Conservation (phyloP, 2,888 invertebrate species). For the Caenorhabditis sp. region DNA sequence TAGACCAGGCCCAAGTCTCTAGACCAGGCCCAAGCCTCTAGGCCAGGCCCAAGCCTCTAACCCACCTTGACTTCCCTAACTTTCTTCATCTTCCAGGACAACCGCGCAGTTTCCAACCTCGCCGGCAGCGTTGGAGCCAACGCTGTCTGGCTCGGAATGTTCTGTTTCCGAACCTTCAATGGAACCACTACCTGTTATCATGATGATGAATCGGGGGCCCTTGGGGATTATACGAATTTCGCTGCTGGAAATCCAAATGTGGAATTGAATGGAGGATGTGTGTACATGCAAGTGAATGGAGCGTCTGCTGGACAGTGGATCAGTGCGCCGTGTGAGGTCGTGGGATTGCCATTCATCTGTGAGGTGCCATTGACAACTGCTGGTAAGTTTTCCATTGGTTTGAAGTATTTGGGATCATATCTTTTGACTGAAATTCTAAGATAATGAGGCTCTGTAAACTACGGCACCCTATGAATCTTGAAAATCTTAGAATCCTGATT, state of each 20-base stretch:
- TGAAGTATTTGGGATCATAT: not conserved
- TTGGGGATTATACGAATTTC: conserved; percentile 16
- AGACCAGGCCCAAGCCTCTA: too few species aligned
- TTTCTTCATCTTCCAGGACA: conserved; percentile 20
- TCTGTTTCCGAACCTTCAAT: not conserved
- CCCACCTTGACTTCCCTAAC: too few species aligned
- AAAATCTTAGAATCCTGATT: too few species aligned
- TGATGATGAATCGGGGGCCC: conserved; percentile 27
- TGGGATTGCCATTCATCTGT: conserved; percentile 24
- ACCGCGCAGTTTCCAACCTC: conserved; percentile 6
- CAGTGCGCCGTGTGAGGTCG: conserved; percentile 27
- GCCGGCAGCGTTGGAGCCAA: not conserved
- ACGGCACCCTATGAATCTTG: too few species aligned
- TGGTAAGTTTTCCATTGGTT: conserved; percentile 6
- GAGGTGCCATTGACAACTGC: conserved; percentile 14
- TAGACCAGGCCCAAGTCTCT: too few species aligned
- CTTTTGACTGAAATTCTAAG: too few species aligned
- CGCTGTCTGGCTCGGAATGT: conserved; percentile 11
- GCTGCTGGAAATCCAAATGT: conserved; percentile 2
- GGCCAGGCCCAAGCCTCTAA: too few species aligned
- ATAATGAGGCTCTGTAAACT: too few species aligned
- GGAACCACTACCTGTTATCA: conserved; percentile 6
- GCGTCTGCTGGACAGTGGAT: conserved; percentile 17
- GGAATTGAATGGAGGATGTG: conserved; percentile 9
- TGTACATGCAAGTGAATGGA: conserved; percentile 7